These are phyloP conservation scores for Chrysopilus asiliformis DNA, from an alignment of 2,888 invertebrate species.

Conservation along the genomic window DNA sequence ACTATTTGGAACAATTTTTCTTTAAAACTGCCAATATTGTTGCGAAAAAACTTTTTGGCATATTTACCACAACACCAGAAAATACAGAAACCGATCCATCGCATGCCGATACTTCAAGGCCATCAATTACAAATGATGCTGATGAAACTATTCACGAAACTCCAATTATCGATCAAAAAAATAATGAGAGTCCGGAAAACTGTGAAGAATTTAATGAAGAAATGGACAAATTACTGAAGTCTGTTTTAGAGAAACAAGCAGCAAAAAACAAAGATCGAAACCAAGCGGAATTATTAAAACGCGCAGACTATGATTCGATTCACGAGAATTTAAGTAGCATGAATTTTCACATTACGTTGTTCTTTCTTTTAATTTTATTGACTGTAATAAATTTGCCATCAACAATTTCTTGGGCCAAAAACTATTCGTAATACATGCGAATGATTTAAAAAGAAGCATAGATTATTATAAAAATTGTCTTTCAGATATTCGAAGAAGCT, in stretches of 20 bases:
- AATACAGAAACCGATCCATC: too few relatives aligned
- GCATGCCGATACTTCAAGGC: too few relatives aligned
- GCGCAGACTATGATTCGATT: slow-evolving; percentile 19
- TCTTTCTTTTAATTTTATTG: slow-evolving; percentile 51
- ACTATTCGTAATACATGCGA: slow-evolving; percentile 43
- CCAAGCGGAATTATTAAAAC: slow-evolving; percentile 16
- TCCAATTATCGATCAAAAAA: too few relatives aligned
- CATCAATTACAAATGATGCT: too few relatives aligned
- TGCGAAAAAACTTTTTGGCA: slow-evolving; percentile 20
- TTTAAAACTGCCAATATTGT: slow-evolving; percentile 35
- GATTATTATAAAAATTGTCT: slow-evolving; percentile 4
- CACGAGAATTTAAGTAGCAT: slow-evolving; percentile 38
- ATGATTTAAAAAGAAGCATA: slow-evolving; percentile 11
- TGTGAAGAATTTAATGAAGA: slow-evolving; percentile 17
- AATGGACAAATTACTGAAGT: slow-evolving; percentile 17
- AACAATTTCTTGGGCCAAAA: slow-evolving; percentile 66
- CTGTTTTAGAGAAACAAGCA: slow-evolving; percentile 16
- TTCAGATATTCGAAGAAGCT: slow-evolving; percentile 34
- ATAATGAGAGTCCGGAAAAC: slow-evolving; percentile 2
- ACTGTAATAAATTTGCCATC: slow-evolving; percentile 57
- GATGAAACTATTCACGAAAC: too few relatives aligned
- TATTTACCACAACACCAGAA: too few relatives aligned
- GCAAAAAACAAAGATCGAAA: slow-evolving; percentile 13
- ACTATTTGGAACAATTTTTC: slow-evolving; percentile 46
- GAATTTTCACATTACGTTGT: slow-evolving; percentile 60